These are phyloP conservation scores for Danionella cerebrum DNA, from an alignment of 2,113 vertebrate genomes.

Conservation along the genomic window DNA sequence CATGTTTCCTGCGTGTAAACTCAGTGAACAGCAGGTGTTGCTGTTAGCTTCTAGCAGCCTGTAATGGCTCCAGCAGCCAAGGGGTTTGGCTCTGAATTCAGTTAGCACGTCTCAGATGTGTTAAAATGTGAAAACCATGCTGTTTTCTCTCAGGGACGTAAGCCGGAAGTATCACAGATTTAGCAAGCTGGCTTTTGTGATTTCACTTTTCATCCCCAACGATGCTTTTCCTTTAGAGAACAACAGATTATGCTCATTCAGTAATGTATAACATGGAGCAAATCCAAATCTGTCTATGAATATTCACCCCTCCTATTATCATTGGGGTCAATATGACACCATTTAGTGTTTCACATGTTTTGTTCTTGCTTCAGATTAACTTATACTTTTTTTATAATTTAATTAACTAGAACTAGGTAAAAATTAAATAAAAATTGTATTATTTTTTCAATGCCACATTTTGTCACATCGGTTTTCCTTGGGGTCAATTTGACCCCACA, in stretches of 20 bases:
- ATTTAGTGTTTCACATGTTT: too few relatives aligned
- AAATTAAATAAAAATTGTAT: too few relatives aligned
- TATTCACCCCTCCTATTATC: too few relatives aligned
- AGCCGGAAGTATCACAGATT: conserved; percentile 38
- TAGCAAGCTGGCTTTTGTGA: background rate
- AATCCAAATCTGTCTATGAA: too few relatives aligned
- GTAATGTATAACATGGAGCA: too few relatives aligned
- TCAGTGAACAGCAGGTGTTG: conserved; percentile 11
- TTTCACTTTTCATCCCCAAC: background rate
- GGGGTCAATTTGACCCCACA: too few relatives aligned
- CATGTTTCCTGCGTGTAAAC: conserved; percentile 2
- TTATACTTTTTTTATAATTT: too few relatives aligned
- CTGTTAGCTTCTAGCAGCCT: conserved; percentile 5
- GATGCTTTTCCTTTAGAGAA: background rate
- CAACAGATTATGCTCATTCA: background rate
- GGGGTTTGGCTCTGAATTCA: conserved; percentile 27
- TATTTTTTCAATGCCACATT: too few relatives aligned
- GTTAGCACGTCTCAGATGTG: conserved; percentile 43
- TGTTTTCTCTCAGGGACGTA: conserved; percentile 32
- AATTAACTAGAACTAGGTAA: too few relatives aligned
- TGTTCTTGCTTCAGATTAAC: too few relatives aligned
- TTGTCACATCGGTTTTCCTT: too few relatives aligned
- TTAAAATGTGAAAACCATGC: conserved; percentile 29
- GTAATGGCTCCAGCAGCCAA: conserved; percentile 2
- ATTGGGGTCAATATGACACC: too few relatives aligned